Conservation (phyloP, 2,888 invertebrate species). For the Macrosoma leucophasiata region DNA sequence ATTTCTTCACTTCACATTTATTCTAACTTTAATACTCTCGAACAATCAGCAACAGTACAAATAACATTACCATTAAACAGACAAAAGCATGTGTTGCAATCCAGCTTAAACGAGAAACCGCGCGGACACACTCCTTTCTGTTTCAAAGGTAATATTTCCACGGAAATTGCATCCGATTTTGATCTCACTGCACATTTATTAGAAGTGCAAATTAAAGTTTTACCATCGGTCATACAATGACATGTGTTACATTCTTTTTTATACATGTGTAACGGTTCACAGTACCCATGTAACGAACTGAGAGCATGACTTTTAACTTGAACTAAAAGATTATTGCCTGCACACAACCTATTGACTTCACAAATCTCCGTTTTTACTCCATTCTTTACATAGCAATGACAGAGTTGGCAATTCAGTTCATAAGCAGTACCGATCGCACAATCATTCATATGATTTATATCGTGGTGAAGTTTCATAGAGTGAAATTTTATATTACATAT, state of each 20-base stretch:
- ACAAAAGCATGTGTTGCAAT: constrained; percentile 57
- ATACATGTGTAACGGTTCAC: constrained; percentile 47
- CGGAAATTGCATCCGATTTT: constrained; percentile 25
- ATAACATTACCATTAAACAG: constrained; percentile 50
- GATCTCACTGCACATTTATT: constrained; percentile 27
- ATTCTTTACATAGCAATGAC: constrained; percentile 35
- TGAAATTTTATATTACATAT: constrained; percentile 30
- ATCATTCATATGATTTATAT: no score
- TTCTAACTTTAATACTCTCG: no score
- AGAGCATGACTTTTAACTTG: constrained; percentile 17
- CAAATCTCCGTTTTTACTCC: constrained; percentile 38
- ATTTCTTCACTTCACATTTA: no score
- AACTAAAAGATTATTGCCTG: not conserved
- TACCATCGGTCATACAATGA: constrained; percentile 45
- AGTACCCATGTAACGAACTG: constrained; percentile 41
- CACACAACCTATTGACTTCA: constrained; percentile 30
- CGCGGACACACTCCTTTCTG: constrained; percentile 36
- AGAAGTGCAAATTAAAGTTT: constrained; percentile 40
- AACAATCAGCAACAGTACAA: constrained; percentile 47
- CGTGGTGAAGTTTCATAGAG: no score
- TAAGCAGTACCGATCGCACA: constrained; percentile 43
- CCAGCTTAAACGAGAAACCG: constrained; percentile 45
- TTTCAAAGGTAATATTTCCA: constrained; percentile 46
- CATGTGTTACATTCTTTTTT: constrained; percentile 48
- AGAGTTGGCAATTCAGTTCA: constrained; percentile 42